Evolutionary conservation across 2,888 invertebrate genomes (phyloP), one percentile per base, ranked within the genome.

Genomic region (Quadroppia sp.): DNA sequence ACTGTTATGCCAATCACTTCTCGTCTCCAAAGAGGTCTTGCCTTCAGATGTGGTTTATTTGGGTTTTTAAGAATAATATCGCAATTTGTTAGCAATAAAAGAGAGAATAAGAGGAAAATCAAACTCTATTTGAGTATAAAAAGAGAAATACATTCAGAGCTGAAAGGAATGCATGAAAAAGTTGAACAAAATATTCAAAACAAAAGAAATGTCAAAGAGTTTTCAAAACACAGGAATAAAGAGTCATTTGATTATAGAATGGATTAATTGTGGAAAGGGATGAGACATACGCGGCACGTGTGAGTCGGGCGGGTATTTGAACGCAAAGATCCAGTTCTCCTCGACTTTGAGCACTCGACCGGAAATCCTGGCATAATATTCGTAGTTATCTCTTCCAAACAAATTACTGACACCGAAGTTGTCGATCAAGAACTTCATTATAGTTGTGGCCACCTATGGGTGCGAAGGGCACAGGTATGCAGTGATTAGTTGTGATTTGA

Each of bases 381-480:
- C 94, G 82, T 96, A 96, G 84, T 94, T 94, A 76, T 91, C 90
- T 71, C 91, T 88, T 1, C 97, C 97, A 83, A 98, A 98, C 79
- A 98, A 86, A 83, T 96, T 93, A 77, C 92, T 91, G 45, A 93
- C 91, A 75, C 96, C 95, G 85, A 96, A 98, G 84, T 95, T 94
- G 83, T 96, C 95, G 80, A 98, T 97, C 83, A 98, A 88, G 82
- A 95, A 91, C 81, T 95, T 93, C 90, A 97, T 94, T 78, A 98
- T 93, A 80, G 91, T 88, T 45, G 96, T 95, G 78, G 97, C 96
- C 82, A 93, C 90, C 92, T 94, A 53, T 50, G 6, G 2, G 36
- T 30, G 64, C 6, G n/a, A 40, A 17, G n/a, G n/a, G 15, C 13
- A 13, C 4, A 2, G n/a, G 15, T 17, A 45, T 3, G 2, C 13